A percentile compares a stretch with the other conserved stretches of the same genome.
Evolutionary conservation across 1,140 invertebrate species (phyloP).

Genomic region (Drosophila simulans): DNA sequence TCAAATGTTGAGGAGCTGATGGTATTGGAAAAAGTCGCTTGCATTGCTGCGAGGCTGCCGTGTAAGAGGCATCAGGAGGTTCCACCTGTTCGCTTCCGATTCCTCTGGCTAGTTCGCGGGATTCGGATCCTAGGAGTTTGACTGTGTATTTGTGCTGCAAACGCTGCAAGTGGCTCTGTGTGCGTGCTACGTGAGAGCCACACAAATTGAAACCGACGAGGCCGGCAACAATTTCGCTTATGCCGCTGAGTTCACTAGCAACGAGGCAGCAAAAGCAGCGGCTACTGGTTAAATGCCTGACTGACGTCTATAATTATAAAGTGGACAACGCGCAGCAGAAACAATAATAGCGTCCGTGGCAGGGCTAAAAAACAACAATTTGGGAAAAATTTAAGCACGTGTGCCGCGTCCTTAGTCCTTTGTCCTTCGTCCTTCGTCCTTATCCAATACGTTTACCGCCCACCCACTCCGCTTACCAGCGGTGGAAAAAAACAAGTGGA

Average conservation of each 20-base stretch:
- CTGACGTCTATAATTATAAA: slow-evolving; percentile 82
- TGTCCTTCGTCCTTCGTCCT: neutral
- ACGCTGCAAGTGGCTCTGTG: slow-evolving; percentile 5
- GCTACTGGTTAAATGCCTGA: slow-evolving; percentile 76
- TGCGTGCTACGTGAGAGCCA: slow-evolving; percentile 54
- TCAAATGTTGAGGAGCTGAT: no score
- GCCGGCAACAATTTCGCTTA: slow-evolving; percentile 53
- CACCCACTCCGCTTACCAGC: slow-evolving; percentile 13
- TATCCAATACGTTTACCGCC: slow-evolving; percentile 9
- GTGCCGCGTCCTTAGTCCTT: slow-evolving; percentile 6
- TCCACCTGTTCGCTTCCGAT: no score
- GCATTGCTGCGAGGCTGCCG: no score
- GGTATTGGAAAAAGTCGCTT: no score
- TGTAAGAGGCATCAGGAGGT: no score
- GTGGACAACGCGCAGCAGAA: slow-evolving; percentile 49
- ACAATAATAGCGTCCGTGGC: slow-evolving; percentile 31
- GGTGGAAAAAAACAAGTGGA: slow-evolving; percentile 52
- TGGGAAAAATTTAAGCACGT: slow-evolving; percentile 61
- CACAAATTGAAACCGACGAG: slow-evolving; percentile 74
- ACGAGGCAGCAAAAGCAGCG: slow-evolving; percentile 30
- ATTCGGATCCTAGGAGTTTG: slow-evolving; percentile 3
- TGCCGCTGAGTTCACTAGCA: slow-evolving; percentile 13
- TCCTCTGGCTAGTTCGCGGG: no score
- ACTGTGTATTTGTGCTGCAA: slow-evolving; percentile 10
- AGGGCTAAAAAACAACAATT: slow-evolving; percentile 45